These are phyloP conservation scores for Hirtodrosophila cameraria DNA, from an alignment of 2,888 invertebrate genomes.

Conservation along the genomic window DNA sequence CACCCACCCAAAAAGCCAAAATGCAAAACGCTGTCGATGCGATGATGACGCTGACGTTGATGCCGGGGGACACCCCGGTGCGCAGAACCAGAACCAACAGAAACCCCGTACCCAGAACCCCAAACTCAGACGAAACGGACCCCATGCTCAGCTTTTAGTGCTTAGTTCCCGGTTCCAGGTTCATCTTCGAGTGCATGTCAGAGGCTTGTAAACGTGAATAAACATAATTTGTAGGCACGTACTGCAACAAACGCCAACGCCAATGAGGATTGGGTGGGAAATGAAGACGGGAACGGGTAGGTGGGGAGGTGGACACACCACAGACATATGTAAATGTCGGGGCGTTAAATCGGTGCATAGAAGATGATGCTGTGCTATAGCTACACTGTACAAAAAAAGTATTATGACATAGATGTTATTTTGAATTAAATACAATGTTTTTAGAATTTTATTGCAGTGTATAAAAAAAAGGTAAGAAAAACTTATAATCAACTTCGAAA, in stretches of 20 bases:
- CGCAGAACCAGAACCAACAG: constrained; percentile 37
- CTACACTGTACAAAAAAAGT: constrained; percentile 34
- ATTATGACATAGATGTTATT: too few species aligned
- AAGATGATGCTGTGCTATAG: constrained; percentile 39
- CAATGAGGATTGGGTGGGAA: constrained; percentile 51
- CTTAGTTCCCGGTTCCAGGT: constrained; percentile 36
- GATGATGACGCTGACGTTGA: constrained; percentile 69
- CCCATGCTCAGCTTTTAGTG: constrained; percentile 42
- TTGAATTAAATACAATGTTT: too few species aligned
- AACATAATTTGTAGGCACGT: constrained; percentile 78
- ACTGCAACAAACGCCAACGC: constrained; percentile 68
- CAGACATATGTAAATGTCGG: constrained; percentile 77
- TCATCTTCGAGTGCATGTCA: constrained; percentile 71
- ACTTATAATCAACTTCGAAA: too few species aligned
- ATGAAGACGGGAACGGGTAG: neutral
- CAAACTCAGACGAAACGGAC: constrained; percentile 23
- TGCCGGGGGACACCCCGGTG: constrained; percentile 73
- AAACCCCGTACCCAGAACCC: constrained; percentile 27
- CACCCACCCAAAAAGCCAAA: constrained; percentile 71
- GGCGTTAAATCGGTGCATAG: constrained; percentile 79
- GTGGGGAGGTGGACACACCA: constrained; percentile 29
- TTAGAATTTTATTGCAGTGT: too few species aligned
- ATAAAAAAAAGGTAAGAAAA: too few species aligned
- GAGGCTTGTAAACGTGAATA: constrained; percentile 79
- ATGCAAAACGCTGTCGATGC: constrained; percentile 69